Conservation (phyloP, 1,140 invertebrate genomes). For the Lordiphosa clarofinis region DNA sequence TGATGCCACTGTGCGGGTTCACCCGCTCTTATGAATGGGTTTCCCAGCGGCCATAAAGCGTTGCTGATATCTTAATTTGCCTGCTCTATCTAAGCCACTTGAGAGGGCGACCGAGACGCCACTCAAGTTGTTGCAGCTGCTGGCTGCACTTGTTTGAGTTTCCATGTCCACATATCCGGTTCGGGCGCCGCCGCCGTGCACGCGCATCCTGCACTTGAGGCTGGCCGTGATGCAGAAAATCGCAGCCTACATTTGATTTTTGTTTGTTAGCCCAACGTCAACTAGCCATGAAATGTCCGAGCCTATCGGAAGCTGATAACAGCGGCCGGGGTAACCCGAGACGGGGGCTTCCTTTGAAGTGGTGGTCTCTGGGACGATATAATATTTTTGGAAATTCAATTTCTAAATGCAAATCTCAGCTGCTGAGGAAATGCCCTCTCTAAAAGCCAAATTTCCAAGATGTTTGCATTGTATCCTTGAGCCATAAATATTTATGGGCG, state of each 20-base stretch:
- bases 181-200: slow-evolving; percentile 48
- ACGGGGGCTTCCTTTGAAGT: slow-evolving; percentile 63
- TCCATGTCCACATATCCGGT: slow-evolving; percentile 44
- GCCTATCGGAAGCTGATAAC: slow-evolving; percentile 72
- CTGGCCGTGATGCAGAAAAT: slow-evolving; percentile 62
- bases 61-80: slow-evolving; percentile 73
- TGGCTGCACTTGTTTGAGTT: slow-evolving; percentile 70
- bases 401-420: slow-evolving; percentile 67
- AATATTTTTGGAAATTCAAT: slow-evolving; percentile 14
- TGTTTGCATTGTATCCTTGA: slow-evolving; percentile 12
- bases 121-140: slow-evolving; percentile 49
- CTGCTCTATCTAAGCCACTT: slow-evolving; percentile 55
- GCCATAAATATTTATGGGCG: slow-evolving; percentile 65
- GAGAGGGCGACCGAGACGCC: slow-evolving; percentile 35
- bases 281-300: slow-evolving; percentile 69
- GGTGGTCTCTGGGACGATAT: slow-evolving; percentile 35
- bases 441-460: slow-evolving; percentile 4
- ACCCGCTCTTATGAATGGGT: slow-evolving; percentile 46
- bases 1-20: slow-evolving; percentile 47
- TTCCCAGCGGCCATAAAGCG: slow-evolving; percentile 48
- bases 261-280: slow-evolving; percentile 61
- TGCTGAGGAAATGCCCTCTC: slow-evolving; percentile 9
- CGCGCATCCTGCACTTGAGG: slow-evolving; percentile 65
- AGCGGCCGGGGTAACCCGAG: slow-evolving; percentile 46
- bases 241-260: slow-evolving; percentile 64